A percentile compares a stretch with the other conserved stretches of the same genome.
phyloP scores from a whole-genome alignment of 2,888 invertebrate species.

The Minunthozetes semirufus region DNA sequence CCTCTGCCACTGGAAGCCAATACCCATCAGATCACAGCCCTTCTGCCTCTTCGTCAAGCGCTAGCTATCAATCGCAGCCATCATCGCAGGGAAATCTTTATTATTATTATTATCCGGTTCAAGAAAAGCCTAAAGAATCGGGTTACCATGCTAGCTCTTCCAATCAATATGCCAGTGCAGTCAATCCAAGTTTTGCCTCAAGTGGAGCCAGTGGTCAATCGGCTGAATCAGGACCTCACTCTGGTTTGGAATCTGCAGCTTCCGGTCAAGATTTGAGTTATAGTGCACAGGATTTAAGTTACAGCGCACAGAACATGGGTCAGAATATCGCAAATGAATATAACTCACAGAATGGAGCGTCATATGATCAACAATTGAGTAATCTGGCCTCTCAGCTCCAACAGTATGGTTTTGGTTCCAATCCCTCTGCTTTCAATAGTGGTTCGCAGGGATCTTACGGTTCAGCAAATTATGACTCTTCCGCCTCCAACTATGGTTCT shows the following conservation, averaged over 20 bases:
- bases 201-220: conserved; percentile 33
- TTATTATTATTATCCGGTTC: conserved; percentile 43
- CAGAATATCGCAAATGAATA: conserved; percentile 13
- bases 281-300: conserved; percentile 35
- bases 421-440: neutral
- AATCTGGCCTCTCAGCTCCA: conserved; percentile 36
- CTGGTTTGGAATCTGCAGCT: conserved; percentile 31
- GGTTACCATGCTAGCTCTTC: conserved; percentile 40
- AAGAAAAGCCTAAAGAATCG: conserved; percentile 40
- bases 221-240: conserved; percentile 15
- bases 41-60: conserved; percentile 35
- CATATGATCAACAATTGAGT: conserved; percentile 36
- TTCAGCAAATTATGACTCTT: conserved; percentile 7
- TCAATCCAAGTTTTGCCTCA: conserved; percentile 33
- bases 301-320: conserved; percentile 27
- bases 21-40: conserved; percentile 14
- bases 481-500: too few species aligned
- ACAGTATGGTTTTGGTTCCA: conserved; percentile 33
- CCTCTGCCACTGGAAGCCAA: neutral
- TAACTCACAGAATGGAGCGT: conserved; percentile 28
- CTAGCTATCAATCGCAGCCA: conserved; percentile 37
- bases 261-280: conserved; percentile 37
- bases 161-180: conserved; percentile 37
- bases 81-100: conserved; percentile 41
- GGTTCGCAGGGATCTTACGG: conserved; percentile 15